These are phyloP conservation scores for Falco peregrinus DNA, from an alignment of 2,797 vertebrate genomes.

Conservation along the genomic window DNA sequence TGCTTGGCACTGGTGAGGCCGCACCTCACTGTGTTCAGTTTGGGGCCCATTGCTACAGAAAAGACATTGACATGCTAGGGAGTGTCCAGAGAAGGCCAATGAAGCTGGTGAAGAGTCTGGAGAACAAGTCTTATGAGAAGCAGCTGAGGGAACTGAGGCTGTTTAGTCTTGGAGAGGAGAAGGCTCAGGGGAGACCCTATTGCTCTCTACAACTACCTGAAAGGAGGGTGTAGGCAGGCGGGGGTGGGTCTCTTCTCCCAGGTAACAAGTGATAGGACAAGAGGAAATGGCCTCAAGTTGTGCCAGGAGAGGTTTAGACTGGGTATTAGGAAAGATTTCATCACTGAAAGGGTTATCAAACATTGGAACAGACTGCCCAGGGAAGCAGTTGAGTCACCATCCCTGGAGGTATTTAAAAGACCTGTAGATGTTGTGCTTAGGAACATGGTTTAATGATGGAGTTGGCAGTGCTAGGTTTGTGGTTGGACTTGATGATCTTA, in stretches of 20 bases:
- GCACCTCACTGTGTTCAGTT: background rate
- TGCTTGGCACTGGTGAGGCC: background rate
- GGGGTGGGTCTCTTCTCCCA: background rate
- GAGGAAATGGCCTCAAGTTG: background rate
- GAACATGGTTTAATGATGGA: background rate
- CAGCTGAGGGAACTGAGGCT: background rate
- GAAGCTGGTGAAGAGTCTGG: background rate
- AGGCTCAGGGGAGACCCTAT: background rate
- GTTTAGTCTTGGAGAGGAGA: background rate
- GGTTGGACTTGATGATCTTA: background rate
- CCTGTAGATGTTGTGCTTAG: background rate
- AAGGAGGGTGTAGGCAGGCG: background rate
- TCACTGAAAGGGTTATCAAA: background rate
- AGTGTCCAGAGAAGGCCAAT: fast-evolving
- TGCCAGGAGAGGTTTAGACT: background rate
- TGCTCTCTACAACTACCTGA: background rate
- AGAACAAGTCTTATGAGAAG: background rate
- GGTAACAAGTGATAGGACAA: background rate
- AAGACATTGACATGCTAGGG: fast-evolving
- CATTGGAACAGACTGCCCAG: background rate
- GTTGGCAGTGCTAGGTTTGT: background rate
- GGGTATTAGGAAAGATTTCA: background rate
- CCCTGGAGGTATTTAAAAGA: background rate
- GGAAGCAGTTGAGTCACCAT: background rate
- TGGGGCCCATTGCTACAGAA: background rate